Conservation (phyloP, 2,113 vertebrate species). For the Columba livia region DNA sequence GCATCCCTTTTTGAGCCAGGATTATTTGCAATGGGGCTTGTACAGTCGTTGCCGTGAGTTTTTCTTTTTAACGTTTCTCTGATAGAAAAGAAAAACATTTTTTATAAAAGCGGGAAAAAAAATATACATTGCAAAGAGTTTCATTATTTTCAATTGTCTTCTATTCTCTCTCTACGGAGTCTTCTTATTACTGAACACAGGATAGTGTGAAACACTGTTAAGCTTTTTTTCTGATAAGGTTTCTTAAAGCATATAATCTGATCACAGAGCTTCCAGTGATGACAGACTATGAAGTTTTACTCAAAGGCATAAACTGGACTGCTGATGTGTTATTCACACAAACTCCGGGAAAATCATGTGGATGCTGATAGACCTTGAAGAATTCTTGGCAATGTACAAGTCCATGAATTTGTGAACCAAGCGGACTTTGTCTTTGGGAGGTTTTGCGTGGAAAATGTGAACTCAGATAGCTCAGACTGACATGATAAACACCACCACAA, state of each 20-base stretch:
- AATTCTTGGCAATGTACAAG: not conserved
- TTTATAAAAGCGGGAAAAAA: not conserved
- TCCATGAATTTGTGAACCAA: not conserved
- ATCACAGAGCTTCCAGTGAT: not conserved
- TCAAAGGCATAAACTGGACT: not conserved
- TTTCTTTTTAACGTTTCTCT: conserved; percentile 82
- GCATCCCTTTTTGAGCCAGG: conserved; percentile 83
- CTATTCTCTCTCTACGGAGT: not conserved
- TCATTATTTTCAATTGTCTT: not conserved
- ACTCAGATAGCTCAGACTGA: not conserved
- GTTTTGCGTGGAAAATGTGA: not conserved
- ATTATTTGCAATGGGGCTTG: conserved; percentile 73
- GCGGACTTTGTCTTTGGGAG: not conserved
- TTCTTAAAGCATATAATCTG: not conserved
- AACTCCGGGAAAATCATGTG: not conserved
- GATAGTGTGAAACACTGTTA: not conserved
- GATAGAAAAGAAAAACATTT: conserved; percentile 54
- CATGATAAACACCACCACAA: not conserved
- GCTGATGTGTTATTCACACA: not conserved
- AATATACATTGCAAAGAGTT: not conserved
- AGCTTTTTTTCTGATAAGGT: not conserved
- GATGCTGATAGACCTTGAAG: not conserved
- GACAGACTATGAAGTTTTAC: not conserved
- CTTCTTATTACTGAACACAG: not conserved
- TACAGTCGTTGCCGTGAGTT: conserved; percentile 60